Evolutionary conservation across 2,113 vertebrate genomes (phyloP), one percentile per base, ranked within the genome.

Genomic region (Gopherus evgoodei): DNA sequence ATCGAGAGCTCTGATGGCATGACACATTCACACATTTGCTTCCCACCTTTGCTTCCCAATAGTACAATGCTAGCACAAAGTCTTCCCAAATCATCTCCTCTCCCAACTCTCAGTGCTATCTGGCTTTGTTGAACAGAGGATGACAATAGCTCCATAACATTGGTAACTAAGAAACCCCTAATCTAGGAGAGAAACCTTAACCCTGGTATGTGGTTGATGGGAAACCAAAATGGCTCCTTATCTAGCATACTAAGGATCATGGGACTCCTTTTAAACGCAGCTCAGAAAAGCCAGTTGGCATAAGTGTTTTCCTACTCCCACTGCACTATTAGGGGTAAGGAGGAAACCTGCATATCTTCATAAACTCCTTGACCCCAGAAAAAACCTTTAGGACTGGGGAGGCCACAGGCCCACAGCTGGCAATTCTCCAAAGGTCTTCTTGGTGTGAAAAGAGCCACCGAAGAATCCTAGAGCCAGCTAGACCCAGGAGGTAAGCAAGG

Each of bases 391-490:
- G 42, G 19, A 87, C 31, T 65, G 31, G 3, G 14, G 62, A 16
- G 14, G 24, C 11, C 24, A 83, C 11, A 47, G 54, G 57, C 19
- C 22, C 65, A 0, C 50, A 92, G 27, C 1, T 65, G 62, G 4
- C 57, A 83, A 2, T 52, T 94, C 86, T 90, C 87, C 47, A 22
- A 65, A 35, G 62, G 31, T 65, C 83, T n/a, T 83, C 27, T 44
- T 47, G 1, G 17, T 72, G 57, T 72, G 31, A 53, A 91, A 89
- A 0, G 0, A 89, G 76, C 1, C 1, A 85, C 3, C 42, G 86
- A 35, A 89, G 24, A 87, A 76, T 31, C 6, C 25, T n/a, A 85
- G 76, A 94, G 31, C 31, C 59, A 87, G 47, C 87, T 22, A 79
- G 42, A 91, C 49, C 12, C 4, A 1, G 5, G 17, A 78, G 22